Base-by-base conservation (phyloP, 2,113 vertebrate genomes). In the Tamias sibiricus region DNA sequence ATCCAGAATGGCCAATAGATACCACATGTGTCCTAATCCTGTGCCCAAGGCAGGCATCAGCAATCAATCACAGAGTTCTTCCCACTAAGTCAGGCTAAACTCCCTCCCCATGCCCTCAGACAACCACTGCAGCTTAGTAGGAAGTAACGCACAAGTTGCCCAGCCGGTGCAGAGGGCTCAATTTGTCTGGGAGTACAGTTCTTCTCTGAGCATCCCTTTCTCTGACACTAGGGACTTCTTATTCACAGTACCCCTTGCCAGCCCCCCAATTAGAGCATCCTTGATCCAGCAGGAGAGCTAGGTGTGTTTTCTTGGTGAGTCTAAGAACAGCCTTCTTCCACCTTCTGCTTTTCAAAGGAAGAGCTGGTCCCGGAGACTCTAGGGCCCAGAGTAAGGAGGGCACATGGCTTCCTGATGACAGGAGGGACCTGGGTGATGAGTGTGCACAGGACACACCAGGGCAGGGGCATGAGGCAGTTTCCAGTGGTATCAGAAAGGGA, bases 141-240 rank as follows among this genome's bases (percentile, higher is more conserved):
- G 1, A n/a, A 86, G 40, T 4, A 49, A 30, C 26, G 32, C 30
- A 11, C 20, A 44, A 62, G 10, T 47, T 42, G 32, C 57, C 42
- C 20, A n/a, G n/a, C n/a, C n/a, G n/a, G n/a, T n/a, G n/a, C n/a
- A n/a, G n/a, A n/a, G n/a, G n/a, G n/a, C n/a, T n/a, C n/a, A n/a
- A n/a, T n/a, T n/a, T n/a, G 87, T 42, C 28, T 28, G 2, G 40
- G 24, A 52, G 80, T 20, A 12, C 68, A 35, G 5, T 30, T 54
- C 71, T 87, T 76, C 68, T 94, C 59, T 1, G 62, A 72, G 80
- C 62, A n/a, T 76, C 66, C 28, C 54, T 59, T 92, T 71, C 35
- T 77, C 14, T 35, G 40, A 66, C 66, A 30, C 26, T 4, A 69
- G 42, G 17, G 35, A 37, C 37, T 32, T 57, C 32, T 26, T 74